Base-by-base conservation (phyloP, 64 coral and sea anemone genomes). In the Dendrophyllia cribrosa region DNA sequence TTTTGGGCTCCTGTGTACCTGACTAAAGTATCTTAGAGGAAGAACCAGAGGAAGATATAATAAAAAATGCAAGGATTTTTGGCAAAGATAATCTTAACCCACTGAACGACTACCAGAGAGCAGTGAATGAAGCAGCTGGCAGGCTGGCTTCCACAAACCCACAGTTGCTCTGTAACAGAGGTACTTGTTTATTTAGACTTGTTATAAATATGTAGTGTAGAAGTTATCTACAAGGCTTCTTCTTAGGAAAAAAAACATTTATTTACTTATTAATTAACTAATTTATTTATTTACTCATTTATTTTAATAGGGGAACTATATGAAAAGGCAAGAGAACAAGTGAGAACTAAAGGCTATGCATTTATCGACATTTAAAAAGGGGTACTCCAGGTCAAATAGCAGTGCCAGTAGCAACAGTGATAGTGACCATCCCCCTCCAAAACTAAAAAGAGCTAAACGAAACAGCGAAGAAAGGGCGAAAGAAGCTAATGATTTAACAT, bases 401-500 rank as follows among this genome's bases (percentile, higher is more conserved):
- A 23, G 65, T 68, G 25, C 65, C 65, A 43, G 70, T 43, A 72
- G 70, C 70, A 72, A 43, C 70, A 72, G 70, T 44, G 70, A 72
- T 24, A 72, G 24, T 72, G 70, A 72, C 14, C 26, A 21, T 72
- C 24, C 43, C 12, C 43, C 70, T 72, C 70, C 70, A 72, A 72
- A 72, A 72, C 24, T 72, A 44, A 72, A 72, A 72, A 24, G 70
- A 24, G 70, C 70, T 43, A 72, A 72, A 43, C 23, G 70, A 72
- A 24, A 72, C 34, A 72, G 43, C 14, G 70, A 72, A 43, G 70
- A 72, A 72, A 72, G 78, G 26, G 44, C 60, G 61, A 82, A 59
- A 49, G 78, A 82, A 63, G 61, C 61, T 52, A 53, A 61, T 61
- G 61, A 82, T 63, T 61, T 82, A 58, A 82, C 55, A 63, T 52